Evolutionary conservation across 2,888 invertebrate species (phyloP), one percentile per base, ranked within the genome.

Genomic region (Athetis lepigone): DNA sequence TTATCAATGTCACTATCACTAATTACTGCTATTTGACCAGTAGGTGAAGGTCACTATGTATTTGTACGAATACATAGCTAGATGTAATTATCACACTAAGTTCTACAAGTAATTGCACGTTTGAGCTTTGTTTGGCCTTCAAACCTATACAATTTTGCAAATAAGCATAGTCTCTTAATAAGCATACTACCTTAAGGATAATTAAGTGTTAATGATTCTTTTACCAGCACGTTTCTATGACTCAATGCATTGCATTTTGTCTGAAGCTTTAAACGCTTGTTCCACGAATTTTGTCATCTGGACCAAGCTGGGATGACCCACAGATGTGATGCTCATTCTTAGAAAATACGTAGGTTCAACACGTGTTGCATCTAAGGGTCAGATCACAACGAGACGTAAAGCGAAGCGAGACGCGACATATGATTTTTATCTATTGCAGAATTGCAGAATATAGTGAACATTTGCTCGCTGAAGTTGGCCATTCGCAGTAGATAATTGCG

Each of bases 41-140:
- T 66, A 57, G 56, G 59, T 71, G 75, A 76, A 45, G 67, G 72
- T 54, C 47, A 27, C 3, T 25, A n/a, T 18, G 46, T 58, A 51
- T n/a, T n/a, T n/a, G n/a, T n/a, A n/a, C n/a, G n/a, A 57, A 43
- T 45, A 57, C 36, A 40, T 58, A 61, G 46, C 29, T 2, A 77
- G 23, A 45, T 52, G 27, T 58, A 63, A 75, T 65, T 78, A 70
- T 57, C n/a, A 50, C 55, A 51, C 51, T 55, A 56, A 43, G 27
- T 46, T 60, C 13, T 54, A 59, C 59, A 40, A 29, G 13, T 33
- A 65, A 59, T 70, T 55, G 54, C 19, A 70, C 1, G 33, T 54
- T 61, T 19, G 18, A 13, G 18, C 39, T 18, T 19, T 29, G 21
- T 61, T 52, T 50, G 42, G 29, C 75, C 65, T 75, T 56, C 50